A percentile compares a stretch with the other conserved stretches of the same genome.
phyloP scores from a whole-genome alignment of 2,888 invertebrate genomes.

The Julus scanicus region DNA sequence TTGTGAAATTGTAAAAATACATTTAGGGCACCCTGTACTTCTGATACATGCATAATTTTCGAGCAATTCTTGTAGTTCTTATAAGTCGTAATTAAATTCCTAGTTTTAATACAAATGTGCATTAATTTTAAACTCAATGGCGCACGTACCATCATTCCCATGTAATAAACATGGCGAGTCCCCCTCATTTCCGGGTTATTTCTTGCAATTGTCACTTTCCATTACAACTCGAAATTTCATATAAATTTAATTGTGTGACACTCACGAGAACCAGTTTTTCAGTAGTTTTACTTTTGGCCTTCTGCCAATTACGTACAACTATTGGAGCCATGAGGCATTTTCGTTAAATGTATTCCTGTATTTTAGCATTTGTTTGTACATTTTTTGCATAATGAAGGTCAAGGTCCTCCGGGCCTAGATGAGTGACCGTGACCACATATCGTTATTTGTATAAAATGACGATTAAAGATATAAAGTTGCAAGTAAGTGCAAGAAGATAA shows the following conservation, averaged over 20 bases:
- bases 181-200: neutral
- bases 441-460: neutral
- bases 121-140: neutral
- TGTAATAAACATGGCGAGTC: neutral
- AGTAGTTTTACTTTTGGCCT: neutral
- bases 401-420: neutral
- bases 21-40: neutral
- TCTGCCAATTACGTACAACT: neutral
- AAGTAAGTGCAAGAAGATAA: neutral
- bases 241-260: neutral
- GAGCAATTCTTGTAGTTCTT: neutral
- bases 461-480: neutral
- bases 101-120: neutral
- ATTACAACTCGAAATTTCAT: neutral
- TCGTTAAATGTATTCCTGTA: neutral
- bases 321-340: neutral
- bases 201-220: neutral
- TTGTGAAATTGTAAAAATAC: too few species aligned
- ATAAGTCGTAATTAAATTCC: neutral
- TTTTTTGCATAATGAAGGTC: neutral
- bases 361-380: neutral
- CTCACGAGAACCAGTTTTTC: neutral
- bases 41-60: neutral
- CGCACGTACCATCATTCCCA: neutral
- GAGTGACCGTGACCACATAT: neutral